Conservation (phyloP, 1,140 invertebrate species). For the Danaus melanippus region DNA sequence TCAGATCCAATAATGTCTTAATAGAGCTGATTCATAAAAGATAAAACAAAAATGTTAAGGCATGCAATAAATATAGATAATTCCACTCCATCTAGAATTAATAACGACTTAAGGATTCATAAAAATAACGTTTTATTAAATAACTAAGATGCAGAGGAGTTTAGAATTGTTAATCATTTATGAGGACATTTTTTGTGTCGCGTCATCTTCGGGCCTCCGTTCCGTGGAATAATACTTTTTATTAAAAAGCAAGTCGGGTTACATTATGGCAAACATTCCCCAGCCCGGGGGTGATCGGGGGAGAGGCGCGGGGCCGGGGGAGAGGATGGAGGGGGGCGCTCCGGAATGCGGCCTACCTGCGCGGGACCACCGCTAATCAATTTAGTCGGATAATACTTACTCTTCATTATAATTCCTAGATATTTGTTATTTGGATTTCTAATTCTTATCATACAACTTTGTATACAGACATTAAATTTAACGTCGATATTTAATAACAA, state of each 20-base stretch:
- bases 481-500: too few relatives aligned
- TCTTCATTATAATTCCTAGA: constrained; percentile 57
- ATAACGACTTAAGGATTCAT: too few relatives aligned
- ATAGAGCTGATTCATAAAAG: too few relatives aligned
- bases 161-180: constrained; percentile 12
- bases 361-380: constrained; percentile 66
- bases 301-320: constrained; percentile 18
- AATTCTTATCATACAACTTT: too few relatives aligned
- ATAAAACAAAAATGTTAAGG: too few relatives aligned
- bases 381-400: constrained; percentile 62
- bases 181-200: constrained; percentile 18
- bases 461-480: too few relatives aligned
- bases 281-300: constrained; percentile 7
- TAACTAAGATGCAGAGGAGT: constrained; percentile 6
- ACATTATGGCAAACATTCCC: constrained; percentile 34
- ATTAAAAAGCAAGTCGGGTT: constrained; percentile 20
- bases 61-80: too few relatives aligned
- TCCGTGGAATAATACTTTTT: constrained; percentile 23
- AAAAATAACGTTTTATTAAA: neutral
- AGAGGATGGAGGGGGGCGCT: constrained; percentile 57
- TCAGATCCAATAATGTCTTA: too few relatives aligned
- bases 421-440: constrained; percentile 27
- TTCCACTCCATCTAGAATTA: too few relatives aligned
- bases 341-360: constrained; percentile 67
- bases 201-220: constrained; percentile 18